Base-by-base conservation (phyloP, 2,113 vertebrate genomes). In the Dromiciops gliroides region DNA sequence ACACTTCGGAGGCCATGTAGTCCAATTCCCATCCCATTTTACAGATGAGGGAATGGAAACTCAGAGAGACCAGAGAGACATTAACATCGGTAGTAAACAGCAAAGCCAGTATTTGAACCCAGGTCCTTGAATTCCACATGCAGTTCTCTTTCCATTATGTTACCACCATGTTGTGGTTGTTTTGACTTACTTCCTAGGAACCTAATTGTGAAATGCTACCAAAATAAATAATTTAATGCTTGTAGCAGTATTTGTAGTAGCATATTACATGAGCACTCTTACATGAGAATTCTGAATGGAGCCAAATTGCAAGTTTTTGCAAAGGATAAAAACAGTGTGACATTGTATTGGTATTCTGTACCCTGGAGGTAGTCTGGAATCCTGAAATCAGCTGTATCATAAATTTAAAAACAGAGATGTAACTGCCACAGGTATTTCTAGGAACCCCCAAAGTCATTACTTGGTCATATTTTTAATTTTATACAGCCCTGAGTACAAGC, bases 401-500 rank as follows among this genome's bases (percentile, higher is more conserved):
- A 67, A 94, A 95, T 93, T 50, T 89, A 94, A 94, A 97, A 48
- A 50, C 91, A 95, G 44, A 51, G 83, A 75, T 31, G 0, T 26
- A 44, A 60, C 83, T 96, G 94, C 92, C 95, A 44, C 90, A 95
- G 51, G 83, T 48, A 49, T 5, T 92, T 94, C 91, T 92, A 67
- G 12, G 94, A 97, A 67, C 23, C 28, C 7, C 83, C 90, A 89
- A 50, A 93, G 19, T 90, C n/a, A 92, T 93, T 91, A 51, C 48
- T 94, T 51, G 10, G 44, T 91, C 50, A 89, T 89, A 89, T 91
- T 53, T 95, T 51, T 94, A 94, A 95, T 88, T 91, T 47, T 83
- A 48, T 94, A 37, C 60, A 48, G 37, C 51, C 24, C 67, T 95
- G 92, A 96, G 26, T 92, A 90, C 53, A 94, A 94, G 89, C 90